Evolutionary conservation across 2,797 vertebrate genomes (phyloP), one percentile per base, ranked within the genome.

Genomic region (Danio aesculapii): DNA sequence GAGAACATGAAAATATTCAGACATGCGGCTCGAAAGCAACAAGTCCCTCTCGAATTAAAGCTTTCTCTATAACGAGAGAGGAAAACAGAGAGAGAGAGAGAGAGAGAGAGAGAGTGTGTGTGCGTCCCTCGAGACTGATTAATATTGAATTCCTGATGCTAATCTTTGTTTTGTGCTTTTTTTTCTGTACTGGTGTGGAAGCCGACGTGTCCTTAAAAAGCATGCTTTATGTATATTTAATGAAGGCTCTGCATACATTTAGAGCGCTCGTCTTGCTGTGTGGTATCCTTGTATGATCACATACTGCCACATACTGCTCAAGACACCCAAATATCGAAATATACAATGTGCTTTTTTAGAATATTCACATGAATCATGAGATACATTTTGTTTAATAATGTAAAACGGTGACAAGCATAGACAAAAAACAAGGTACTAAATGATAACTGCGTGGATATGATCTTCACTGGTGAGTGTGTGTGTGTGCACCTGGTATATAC

Each of bases 81-180:
- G 30, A 19, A 43, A 71, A 30, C 14, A 64, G 1, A 52, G 71
- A 82, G 75, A 62, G 47, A 30, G 73, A 75, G 66, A 14, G 62
- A 21, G 46, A 46, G 12, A 19, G 69, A 41, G 43, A 14, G 21
- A 41, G 67, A 11, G 43, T 4, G 52, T 59, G 71, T 67, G 44
- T n/a, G 77, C 47, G 69, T 94, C 94, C 93, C 94, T 88, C 21
- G 94, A 93, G 94, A 94, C 94, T 94, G 93, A 95, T 95, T 95
- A 95, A 90, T 91, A 91, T 91, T 93, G 91, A 93, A 94, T 93
- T 92, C 92, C 93, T 94, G 93, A 94, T 94, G 93, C 92, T 89
- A 92, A 92, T 93, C 93, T 94, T 93, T 94, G 92, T 92, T 93
- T 90, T 91, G 90, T 89, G 91, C 91, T 84, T 85, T 88, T 30